Base-by-base conservation (phyloP, 2,797 vertebrate species). In the Potorous gilbertii region DNA sequence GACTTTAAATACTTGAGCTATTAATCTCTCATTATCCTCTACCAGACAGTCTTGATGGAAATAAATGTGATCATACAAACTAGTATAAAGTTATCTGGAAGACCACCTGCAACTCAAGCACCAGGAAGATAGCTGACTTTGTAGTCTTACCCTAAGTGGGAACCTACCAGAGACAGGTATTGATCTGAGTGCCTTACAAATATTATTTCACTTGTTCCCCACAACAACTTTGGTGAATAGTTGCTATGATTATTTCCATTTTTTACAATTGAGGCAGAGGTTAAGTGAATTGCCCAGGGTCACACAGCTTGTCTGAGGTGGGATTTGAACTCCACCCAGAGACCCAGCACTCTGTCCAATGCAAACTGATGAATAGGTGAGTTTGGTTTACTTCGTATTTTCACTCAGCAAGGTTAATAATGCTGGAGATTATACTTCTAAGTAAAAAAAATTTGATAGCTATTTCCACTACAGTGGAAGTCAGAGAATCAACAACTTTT, bases 401-500 rank as follows among this genome's bases (percentile, higher is more conserved):
- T 91, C 55, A 95, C 95, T 29, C 27, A 55, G 52, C 92, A 55
- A 93, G 40, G 92, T 94, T 91, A 54, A 56, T 92, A 50, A 56
- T 93, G 16, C 31, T 96, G 94, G 90, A 95, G 87, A 96, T 31
- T 90, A 52, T 13, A 0, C 90, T 46, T 56, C 93, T 94, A 96
- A 94, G 52, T 94, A 14, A 96, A 97, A 97, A 87, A 55, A 52
- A 92, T 92, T 55, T 93, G 93, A 66, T 92, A 95, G 34, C 96
- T 94, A 90, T 87, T 97, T 97, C 97, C 94, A 92, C 40, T 97
- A 93, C 96, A 89, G 55, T 97, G 96, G 94, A 95, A 95, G 97
- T 98, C 98, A 97, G 8, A 94, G 95, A 55, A 96, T 98, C 93
- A 28, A 66, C 97, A 96, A 98, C 96, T 98, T 98, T 98, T 98